Evolutionary conservation across 2,113 vertebrate species (phyloP).

Genomic region (Phyllostomus discolor): DNA sequence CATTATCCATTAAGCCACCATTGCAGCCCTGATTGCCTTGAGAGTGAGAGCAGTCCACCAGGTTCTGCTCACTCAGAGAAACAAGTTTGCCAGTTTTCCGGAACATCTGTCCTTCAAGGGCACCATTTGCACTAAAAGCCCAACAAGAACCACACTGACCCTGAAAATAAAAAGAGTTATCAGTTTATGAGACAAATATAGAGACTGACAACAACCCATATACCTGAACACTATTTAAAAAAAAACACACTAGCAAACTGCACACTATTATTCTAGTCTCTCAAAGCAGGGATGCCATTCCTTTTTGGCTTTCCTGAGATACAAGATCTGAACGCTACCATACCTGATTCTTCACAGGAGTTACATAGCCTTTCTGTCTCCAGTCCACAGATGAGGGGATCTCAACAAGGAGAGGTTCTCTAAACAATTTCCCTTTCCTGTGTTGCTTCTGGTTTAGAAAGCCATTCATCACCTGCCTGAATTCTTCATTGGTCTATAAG

Average conservation of each 20-base stretch:
- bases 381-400: slow-evolving; percentile 89
- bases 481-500: slow-evolving; percentile 92
- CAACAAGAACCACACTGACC: slow-evolving; percentile 96
- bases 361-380: slow-evolving; percentile 94
- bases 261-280: not conserved
- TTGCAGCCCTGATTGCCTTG: slow-evolving; percentile 94
- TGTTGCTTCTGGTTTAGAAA: slow-evolving; percentile 82
- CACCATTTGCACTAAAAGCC: slow-evolving; percentile 95
- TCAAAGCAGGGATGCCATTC: not conserved
- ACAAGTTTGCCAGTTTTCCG: slow-evolving; percentile 87
- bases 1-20: slow-evolving; percentile 95
- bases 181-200: not conserved
- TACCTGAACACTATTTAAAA: not conserved
- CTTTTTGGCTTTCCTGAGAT: not conserved
- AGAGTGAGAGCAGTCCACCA: slow-evolving; percentile 91
- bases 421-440: slow-evolving; percentile 83
- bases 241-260: not conserved
- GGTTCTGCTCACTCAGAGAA: slow-evolving; percentile 94
- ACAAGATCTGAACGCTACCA: not conserved
- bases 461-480: slow-evolving; percentile 94
- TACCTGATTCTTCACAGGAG: slow-evolving; percentile 97
- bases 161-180: slow-evolving; percentile 72
- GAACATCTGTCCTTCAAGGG: slow-evolving; percentile 93
- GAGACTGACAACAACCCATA: not conserved
- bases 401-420: slow-evolving; percentile 86